Conservation (phyloP, 2,797 vertebrate genomes). For the Salmo trutta region DNA sequence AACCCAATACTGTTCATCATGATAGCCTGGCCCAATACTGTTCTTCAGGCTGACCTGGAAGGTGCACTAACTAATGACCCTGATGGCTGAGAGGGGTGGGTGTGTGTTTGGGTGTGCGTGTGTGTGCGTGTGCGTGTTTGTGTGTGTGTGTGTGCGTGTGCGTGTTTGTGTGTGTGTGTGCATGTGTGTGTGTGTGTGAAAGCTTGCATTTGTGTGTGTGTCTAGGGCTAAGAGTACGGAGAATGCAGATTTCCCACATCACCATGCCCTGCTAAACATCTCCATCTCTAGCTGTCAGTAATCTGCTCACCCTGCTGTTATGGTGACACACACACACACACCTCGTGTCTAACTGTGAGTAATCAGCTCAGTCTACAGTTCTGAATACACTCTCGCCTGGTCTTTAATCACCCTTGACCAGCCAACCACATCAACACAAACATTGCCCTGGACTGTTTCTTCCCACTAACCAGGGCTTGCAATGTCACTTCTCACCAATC, state of each 20-base stretch:
- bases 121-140: too few species aligned
- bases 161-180: too few species aligned
- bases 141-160: too few species aligned
- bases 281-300: neutral
- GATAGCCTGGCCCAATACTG: slow-evolving; percentile 16
- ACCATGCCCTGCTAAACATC: slow-evolving; percentile 9
- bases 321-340: neutral
- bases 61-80: slow-evolving; percentile 51
- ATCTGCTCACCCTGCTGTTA: neutral
- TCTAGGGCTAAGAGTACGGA: slow-evolving; percentile 24
- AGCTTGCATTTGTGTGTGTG: neutral
- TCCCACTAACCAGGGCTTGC: neutral
- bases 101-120: too few species aligned
- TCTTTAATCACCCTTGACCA: neutral
- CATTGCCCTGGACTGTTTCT: neutral
- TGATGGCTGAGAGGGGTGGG: slow-evolving; percentile 7
- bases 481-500: neutral
- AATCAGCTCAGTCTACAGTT: neutral
- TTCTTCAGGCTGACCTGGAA: slow-evolving; percentile 49
- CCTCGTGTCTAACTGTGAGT: neutral
- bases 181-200: too few species aligned
- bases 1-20: too few species aligned
- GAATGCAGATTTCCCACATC: slow-evolving; percentile 56
- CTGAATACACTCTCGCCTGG: neutral
- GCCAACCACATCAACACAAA: neutral